phyloP scores from a whole-genome alignment of 2,113 vertebrate species.

The Poeciliopsis retropinna region DNA sequence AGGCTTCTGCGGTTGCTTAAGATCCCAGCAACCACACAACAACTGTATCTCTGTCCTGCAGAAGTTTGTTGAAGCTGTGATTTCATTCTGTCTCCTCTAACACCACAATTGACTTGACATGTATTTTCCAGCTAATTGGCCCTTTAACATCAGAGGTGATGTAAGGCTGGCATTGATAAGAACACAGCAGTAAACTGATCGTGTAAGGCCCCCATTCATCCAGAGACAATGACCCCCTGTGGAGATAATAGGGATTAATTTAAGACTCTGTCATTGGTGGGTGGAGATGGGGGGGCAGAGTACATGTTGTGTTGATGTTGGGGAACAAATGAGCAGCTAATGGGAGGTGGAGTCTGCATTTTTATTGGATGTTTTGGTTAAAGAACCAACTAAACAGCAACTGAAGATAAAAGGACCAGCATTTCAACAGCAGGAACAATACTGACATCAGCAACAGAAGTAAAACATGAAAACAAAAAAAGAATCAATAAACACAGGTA shows the following conservation, averaged over 20 bases:
- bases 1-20: no score
- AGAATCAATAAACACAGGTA: not conserved
- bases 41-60: slow-evolving; percentile 76
- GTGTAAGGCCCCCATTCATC: slow-evolving; percentile 78
- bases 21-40: slow-evolving; percentile 58
- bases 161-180: slow-evolving; percentile 77
- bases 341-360: not conserved
- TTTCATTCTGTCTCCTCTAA: slow-evolving; percentile 57
- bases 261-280: slow-evolving; percentile 50
- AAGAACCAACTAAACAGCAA: not conserved
- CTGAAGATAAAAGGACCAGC: not conserved
- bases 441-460: not conserved
- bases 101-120: slow-evolving; percentile 82
- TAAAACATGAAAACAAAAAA: not conserved
- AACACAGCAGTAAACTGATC: slow-evolving; percentile 78
- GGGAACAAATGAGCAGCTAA: slow-evolving; percentile 16
- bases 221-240: slow-evolving; percentile 72
- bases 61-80: slow-evolving; percentile 54
- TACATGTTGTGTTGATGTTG: slow-evolving; percentile 64
- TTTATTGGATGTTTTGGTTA: not conserved
- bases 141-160: slow-evolving; percentile 69
- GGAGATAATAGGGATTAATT: slow-evolving; percentile 78
- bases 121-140: slow-evolving; percentile 86
- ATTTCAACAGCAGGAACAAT: not conserved
- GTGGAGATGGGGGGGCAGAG: slow-evolving; percentile 47